Base-by-base conservation (phyloP, 2,888 invertebrate genomes). In the Ochropleura plecta region DNA sequence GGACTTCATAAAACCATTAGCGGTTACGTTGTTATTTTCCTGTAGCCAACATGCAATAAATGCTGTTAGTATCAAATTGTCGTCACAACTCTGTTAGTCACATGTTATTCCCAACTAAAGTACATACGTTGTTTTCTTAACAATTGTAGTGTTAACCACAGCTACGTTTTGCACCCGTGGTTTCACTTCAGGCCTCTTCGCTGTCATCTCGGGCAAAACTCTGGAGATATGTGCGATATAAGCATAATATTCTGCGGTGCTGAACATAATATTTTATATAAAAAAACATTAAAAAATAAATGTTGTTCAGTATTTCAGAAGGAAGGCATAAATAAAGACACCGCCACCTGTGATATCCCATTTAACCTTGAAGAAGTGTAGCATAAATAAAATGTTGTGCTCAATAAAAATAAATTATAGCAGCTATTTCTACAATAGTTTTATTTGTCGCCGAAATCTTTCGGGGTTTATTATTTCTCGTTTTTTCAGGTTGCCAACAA, bases 111-210 rank as follows among this genome's bases (percentile, higher is more conserved):
- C 88, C 89, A 88, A 84, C 71, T 83, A 85, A 75, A 83, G 89
- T 94, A 94, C 94, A 93, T 94, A 94, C 94, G 93, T 91, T 82
- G 78, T 87, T 89, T 89, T 93, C 91, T 93, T 95, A 92, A 90
- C 88, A 91, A 86, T 90, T 88, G 90, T 86, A 78, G 90, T 88
- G 83, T 93, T 95, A 92, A 86, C 83, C 75, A 91, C 91, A 73
- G 89, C 91, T 73, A 92, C 92, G 76, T 90, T 91, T 82, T 91
- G 85, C 63, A 88, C 82, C 80, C 91, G 90, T 60, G 90, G 85
- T 88, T 92, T 93, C 86, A 87, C 87, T 75, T 88, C 89, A 49
- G 90, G 83, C 87, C 90, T 94, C 93, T 92, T 95, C 91, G 89
- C 76, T 74, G 93, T 88, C 87, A 87, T 88, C 91, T 95, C 95